phyloP scores from a whole-genome alignment of 2,888 invertebrate species.

The Tubulanus polymorphus region DNA sequence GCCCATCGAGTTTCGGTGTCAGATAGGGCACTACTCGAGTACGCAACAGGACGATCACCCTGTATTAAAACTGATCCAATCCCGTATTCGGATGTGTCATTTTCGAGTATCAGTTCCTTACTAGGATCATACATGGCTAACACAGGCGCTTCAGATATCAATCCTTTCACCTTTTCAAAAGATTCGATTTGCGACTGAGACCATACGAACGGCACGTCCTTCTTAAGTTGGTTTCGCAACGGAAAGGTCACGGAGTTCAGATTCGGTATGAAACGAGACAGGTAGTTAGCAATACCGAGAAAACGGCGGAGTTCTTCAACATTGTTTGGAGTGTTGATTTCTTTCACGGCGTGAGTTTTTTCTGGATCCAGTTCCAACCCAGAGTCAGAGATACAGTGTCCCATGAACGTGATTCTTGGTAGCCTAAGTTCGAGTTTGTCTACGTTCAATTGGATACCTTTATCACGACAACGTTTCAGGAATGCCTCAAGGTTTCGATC shows the following conservation, averaged over 20 bases:
- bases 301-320: constrained; percentile 17
- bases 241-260: constrained; percentile 13
- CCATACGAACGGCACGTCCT: constrained; percentile 22
- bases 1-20: constrained; percentile 20
- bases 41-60: constrained; percentile 19
- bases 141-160: constrained; percentile 16
- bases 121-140: constrained; percentile 18
- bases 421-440: constrained; percentile 8
- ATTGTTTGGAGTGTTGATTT: constrained; percentile 16
- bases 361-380: constrained; percentile 20
- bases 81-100: constrained; percentile 25
- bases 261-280: constrained; percentile 16
- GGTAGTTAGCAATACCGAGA: constrained; percentile 21
- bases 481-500: constrained; percentile 13
- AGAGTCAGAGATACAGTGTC: constrained; percentile 15
- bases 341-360: constrained; percentile 16
- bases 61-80: constrained; percentile 22
- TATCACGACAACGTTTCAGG: constrained; percentile 16
- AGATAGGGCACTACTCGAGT: constrained; percentile 16
- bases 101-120: constrained; percentile 13
- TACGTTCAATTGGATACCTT: constrained; percentile 16
- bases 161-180: constrained; percentile 19
- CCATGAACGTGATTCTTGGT: constrained; percentile 15
- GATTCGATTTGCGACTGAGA: constrained; percentile 16
- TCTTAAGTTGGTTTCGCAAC: constrained; percentile 15